Conservation (phyloP, 2,888 invertebrate genomes). For the Agonopterix arenella region DNA sequence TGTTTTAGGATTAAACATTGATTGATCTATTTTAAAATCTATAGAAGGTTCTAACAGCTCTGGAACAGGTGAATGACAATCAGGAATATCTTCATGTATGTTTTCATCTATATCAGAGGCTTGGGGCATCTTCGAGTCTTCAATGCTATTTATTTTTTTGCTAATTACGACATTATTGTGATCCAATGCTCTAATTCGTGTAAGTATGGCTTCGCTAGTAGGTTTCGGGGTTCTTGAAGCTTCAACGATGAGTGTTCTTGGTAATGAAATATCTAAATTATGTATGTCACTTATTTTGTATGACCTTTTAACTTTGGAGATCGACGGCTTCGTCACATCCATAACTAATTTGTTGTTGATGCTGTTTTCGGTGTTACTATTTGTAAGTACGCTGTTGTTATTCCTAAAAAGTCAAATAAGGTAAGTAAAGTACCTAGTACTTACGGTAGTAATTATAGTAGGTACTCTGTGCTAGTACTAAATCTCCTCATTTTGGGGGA, state of each 20-base stretch:
- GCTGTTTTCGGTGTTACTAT: constrained; percentile 4
- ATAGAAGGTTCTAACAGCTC: constrained; percentile 5
- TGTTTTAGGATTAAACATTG: constrained; percentile 55
- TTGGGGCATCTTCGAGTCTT: not conserved
- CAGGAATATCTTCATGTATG: not conserved
- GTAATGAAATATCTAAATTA: constrained; percentile 28
- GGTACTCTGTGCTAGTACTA: no score
- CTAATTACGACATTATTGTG: not conserved
- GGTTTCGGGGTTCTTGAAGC: not conserved
- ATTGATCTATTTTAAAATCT: constrained; percentile 33
- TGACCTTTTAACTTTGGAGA: constrained; percentile 25
- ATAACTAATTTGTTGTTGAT: no score
- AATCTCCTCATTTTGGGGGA: no score
- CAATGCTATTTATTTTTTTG: not conserved
- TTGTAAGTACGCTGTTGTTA: not conserved
- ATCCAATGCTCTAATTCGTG: not conserved
- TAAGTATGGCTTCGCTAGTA: not conserved
- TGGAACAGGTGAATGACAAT: constrained; percentile 3
- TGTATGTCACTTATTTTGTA: constrained; percentile 54
- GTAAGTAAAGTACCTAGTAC: no score
- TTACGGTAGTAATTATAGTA: no score
- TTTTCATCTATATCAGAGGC: not conserved
- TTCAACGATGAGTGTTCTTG: constrained; percentile 19
- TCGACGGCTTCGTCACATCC: no score
- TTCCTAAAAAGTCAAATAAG: not conserved